phyloP scores from a whole-genome alignment of 1,140 invertebrate genomes.

The Drosophila paulistorum region DNA sequence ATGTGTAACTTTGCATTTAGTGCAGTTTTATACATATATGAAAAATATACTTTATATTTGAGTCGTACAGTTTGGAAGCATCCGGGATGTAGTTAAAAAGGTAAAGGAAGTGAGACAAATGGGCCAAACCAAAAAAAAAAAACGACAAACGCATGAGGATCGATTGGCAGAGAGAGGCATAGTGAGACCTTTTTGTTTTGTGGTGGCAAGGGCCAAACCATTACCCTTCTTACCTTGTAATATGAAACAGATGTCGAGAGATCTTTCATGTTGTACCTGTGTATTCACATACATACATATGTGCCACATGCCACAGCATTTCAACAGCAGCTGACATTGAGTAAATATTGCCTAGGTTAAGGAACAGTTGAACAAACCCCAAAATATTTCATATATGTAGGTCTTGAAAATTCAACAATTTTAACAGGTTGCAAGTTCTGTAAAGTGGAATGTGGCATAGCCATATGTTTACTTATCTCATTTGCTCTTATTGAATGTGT shows the following conservation, averaged over 20 bases:
- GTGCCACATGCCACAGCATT: constrained; percentile 68
- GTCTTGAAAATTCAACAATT: neutral
- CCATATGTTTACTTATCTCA: neutral
- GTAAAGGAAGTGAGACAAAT: constrained; percentile 80
- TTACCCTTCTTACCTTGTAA: constrained; percentile 51
- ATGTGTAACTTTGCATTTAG: constrained; percentile 74
- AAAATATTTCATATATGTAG: neutral
- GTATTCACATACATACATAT: constrained; percentile 10
- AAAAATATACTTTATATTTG: constrained; percentile 19
- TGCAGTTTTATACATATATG: constrained; percentile 53
- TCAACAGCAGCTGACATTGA: constrained; percentile 42
- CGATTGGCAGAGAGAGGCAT: neutral
- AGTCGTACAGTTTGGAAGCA: constrained; percentile 52
- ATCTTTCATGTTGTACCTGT: neutral
- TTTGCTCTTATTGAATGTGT: neutral
- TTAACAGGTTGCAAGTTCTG: neutral
- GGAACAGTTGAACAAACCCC: constrained; percentile 9
- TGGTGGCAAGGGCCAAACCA: constrained; percentile 4
- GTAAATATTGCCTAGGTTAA: neutral
- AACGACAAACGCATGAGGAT: constrained; percentile 6
- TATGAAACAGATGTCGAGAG: constrained; percentile 67
- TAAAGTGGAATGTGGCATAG: neutral
- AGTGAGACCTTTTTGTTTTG: constrained; percentile 27
- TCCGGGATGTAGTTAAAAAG: constrained; percentile 76
- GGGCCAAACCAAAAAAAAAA: constrained; percentile 36